Evolutionary conservation across 1,140 invertebrate species (phyloP), one percentile per base, ranked within the genome.

Genomic region (Ceratosolen solmsi): DNA sequence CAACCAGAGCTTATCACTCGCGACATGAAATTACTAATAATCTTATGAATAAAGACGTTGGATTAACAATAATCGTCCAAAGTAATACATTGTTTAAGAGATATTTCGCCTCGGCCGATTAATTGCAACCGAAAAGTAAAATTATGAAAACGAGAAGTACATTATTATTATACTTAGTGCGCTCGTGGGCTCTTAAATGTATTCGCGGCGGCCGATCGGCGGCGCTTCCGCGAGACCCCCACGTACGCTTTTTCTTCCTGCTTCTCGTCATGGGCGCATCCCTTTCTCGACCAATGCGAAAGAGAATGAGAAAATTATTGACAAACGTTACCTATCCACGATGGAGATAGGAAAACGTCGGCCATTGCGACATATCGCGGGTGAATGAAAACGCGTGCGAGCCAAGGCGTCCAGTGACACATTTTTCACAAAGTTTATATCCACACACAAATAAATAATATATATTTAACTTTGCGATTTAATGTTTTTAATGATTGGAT

Each of bases 141-240:
- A 65, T 65, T 51, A 27, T 30, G 25, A 72, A 51, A 51, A 46
- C 25, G 27, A 51, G 72, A n/a, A 54, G 30, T 25, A 54, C 22
- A 68, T 68, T 46, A 68, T 36, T 27, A 54, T 58, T 58, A 58
- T 58, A 27, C 27, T 38, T 54, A 49, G 65, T 56, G 54, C 27
- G 27, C 80, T 81, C 73, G 80, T 75, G 73, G 49, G 60, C 36
- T 80, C 46, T 51, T 71, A 20, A 33, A 46, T 51, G 73, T 75
- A 74, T 51, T 54, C 60, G 80, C 73, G 80, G 51, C 51, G 63
- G 60, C 56, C 63, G n/a, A 22, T 46, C 41, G 75, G 75, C 41
- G 80, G 74, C 80, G 63, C 74, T 77, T 49, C 80, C 80, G 73
- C 51, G 60, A 63, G 49, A 76, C 63, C 80, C 63, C 74, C 80